Percentiles rank a stretch among this genome's conserved stretches.
These are phyloP conservation scores for Osmerus mordax DNA, from an alignment of 2,113 vertebrate species.

Conservation along the genomic window DNA sequence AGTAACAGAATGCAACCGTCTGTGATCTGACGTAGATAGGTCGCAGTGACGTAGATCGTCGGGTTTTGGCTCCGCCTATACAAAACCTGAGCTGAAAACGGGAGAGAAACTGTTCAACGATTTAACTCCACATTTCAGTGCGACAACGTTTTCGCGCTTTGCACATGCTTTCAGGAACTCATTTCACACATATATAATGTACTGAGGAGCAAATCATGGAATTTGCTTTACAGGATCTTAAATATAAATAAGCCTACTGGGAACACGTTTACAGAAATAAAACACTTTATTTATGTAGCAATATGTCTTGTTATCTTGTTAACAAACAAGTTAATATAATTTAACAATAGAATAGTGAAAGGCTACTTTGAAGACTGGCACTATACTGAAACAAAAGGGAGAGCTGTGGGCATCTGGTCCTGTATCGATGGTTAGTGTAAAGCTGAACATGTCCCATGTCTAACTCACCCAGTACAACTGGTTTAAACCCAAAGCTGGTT, in stretches of 20 bases:
- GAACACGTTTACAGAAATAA: conserved; percentile 64
- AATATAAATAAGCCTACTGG: background rate
- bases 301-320: conserved; percentile 41
- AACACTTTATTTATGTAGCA: conserved; percentile 73
- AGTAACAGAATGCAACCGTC: no score
- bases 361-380: conserved; percentile 78
- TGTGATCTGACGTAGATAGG: no score
- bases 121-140: no score
- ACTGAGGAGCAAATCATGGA: no score
- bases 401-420: conserved; percentile 63
- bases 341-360: conserved; percentile 67
- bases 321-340: conserved; percentile 75
- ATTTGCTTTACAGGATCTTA: no score
- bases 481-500: conserved; percentile 59
- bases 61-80: no score
- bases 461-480: conserved; percentile 54
- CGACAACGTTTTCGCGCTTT: no score
- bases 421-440: conserved; percentile 51
- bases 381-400: conserved; percentile 74
- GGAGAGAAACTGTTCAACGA: no score
- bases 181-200: no score
- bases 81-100: no score
- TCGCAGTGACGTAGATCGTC: no score
- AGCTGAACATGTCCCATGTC: conserved; percentile 48
- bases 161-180: no score